These are phyloP conservation scores for Zelostemma sp. DNA, from an alignment of 1,140 invertebrate species.

Conservation along the genomic window DNA sequence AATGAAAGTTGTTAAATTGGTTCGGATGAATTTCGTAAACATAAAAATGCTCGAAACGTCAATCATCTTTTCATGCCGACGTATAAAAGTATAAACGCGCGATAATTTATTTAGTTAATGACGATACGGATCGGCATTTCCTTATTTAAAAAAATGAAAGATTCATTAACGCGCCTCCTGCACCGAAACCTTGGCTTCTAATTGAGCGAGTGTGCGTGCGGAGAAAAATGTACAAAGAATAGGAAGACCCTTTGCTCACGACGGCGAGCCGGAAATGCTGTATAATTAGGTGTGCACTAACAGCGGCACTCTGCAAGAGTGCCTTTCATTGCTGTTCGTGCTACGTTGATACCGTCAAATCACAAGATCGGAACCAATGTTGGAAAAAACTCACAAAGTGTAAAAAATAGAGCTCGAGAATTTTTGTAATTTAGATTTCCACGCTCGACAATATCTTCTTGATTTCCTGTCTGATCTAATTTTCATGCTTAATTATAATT, in stretches of 20 bases:
- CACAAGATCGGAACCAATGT: conserved; percentile 39
- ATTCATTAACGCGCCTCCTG: conserved; percentile 45
- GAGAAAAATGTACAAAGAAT: conserved; percentile 45
- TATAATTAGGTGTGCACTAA: conserved; percentile 71
- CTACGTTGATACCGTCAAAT: conserved; percentile 44
- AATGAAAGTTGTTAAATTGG: too few relatives aligned
- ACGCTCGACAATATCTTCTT: not conserved
- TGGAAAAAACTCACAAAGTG: conserved; percentile 31
- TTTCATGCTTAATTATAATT: too few relatives aligned
- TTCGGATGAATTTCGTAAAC: too few relatives aligned
- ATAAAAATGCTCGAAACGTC: too few relatives aligned
- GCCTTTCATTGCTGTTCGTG: conserved; percentile 52
- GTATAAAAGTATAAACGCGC: conserved; percentile 1
- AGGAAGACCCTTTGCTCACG: conserved; percentile 45
- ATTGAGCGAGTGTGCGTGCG: conserved; percentile 40
- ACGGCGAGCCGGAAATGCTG: conserved; percentile 48
- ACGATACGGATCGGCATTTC: conserved; percentile 37
- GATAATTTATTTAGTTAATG: conserved; percentile 2
- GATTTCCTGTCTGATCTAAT: not conserved
- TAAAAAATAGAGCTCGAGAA: conserved; percentile 12
- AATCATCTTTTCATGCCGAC: not conserved
- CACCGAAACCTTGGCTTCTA: conserved; percentile 48
- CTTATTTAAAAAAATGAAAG: conserved; percentile 43
- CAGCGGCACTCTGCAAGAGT: conserved; percentile 70
- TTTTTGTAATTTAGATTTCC: conserved; percentile 3